Base-by-base conservation (phyloP, 2,888 invertebrate species). In the Tachystola acroxantha region DNA sequence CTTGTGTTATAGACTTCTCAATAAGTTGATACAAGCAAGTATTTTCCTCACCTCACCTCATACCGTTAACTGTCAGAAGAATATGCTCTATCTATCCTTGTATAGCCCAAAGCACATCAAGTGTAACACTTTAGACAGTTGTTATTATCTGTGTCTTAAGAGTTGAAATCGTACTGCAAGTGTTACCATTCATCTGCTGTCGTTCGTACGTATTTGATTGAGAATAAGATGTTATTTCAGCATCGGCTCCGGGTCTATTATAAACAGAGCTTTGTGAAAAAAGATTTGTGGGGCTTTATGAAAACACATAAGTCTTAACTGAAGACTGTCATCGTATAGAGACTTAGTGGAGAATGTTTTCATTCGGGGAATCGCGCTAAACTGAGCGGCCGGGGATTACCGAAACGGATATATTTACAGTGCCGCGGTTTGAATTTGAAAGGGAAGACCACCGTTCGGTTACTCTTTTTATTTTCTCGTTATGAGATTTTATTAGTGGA, bases 261-360 rank as follows among this genome's bases (percentile, higher is more conserved):
- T 71, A 71, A 68, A 74, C 69, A 68, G 63, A 58, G 60, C 58
- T 64, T 61, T 59, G 53, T 43, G 40, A 40, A 49, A 32, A 25
- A 59, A 64, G 59, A 65, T 64, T 62, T 63, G 55, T 57, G 51
- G 43, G 39, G 48, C 34, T 40, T 42, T 45, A 46, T 47, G 36
- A 50, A 46, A 45, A 44, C 51, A 57, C 50, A 53, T 55, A 48
- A 51, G 48, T 52, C 48, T 48, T 46, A 43, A 43, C 42, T 31
- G 27, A 32, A 27, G 37, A 41, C 36, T 42, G 45, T 40, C 43
- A 35, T 38, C 43, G 29, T 10, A 27, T 22, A 41, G 25, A 39
- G 42, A 39, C 43, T 43, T 43, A 44, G 44, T 46, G 35, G 34
- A 40, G 43, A 46, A 48, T 52, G 46, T 50, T 53, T 52, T 49